Conservation (phyloP, 2,888 invertebrate genomes). For the Acronicta psi region DNA sequence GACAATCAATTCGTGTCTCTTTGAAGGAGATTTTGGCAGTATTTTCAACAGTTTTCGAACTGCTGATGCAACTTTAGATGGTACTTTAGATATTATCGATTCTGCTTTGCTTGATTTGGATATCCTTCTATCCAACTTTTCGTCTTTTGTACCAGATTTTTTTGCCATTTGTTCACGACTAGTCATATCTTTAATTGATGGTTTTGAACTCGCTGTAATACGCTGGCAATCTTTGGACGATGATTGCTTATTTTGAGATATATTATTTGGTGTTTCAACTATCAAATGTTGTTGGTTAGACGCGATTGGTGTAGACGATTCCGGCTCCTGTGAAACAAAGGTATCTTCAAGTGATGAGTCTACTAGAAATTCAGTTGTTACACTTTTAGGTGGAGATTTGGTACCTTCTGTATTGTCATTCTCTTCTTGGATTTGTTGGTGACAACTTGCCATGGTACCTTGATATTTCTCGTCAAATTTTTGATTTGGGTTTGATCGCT, state of each 20-base stretch:
- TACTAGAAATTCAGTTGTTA: not conserved
- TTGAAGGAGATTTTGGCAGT: not conserved
- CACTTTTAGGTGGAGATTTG: not conserved
- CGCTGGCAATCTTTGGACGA: not conserved
- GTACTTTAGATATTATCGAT: not conserved
- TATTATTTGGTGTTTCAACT: no score
- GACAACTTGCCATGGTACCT: not conserved
- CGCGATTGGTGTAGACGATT: not conserved
- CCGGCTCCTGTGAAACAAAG: not conserved
- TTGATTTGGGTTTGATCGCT: not conserved
- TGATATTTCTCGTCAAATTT: not conserved
- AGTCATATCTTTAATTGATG: no score
- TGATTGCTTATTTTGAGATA: no score
- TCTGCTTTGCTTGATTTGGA: not conserved
- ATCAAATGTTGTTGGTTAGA: not conserved
- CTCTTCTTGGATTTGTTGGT: not conserved
- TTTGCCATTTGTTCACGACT: no score
- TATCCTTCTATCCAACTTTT: no score
- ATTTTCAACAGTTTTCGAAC: not conserved
- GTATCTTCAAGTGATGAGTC: not conserved
- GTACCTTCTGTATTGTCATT: not conserved
- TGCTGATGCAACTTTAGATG: not conserved
- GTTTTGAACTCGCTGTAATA: not conserved
- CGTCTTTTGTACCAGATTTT: no score
- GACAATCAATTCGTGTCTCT: constrained; percentile 17